A percentile compares a stretch with the other conserved stretches of the same genome.
Evolutionary conservation across 1,140 invertebrate species (phyloP).

Genomic region (Venturia canescens): DNA sequence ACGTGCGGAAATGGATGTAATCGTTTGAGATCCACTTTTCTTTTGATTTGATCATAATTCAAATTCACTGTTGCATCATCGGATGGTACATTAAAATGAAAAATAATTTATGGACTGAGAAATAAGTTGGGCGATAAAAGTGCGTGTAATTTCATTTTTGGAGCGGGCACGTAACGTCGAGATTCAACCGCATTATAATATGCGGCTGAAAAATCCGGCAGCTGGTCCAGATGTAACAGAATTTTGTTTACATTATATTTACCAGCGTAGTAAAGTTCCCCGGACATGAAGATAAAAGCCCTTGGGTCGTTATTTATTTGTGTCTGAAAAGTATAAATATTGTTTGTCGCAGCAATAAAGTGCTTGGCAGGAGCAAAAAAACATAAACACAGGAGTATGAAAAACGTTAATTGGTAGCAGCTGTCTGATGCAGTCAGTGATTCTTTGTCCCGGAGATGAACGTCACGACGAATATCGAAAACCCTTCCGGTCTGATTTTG

Average conservation of each 20-base stretch:
- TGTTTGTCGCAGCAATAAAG: conserved; percentile 26
- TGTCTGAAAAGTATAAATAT: conserved; percentile 29
- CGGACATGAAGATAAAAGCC: conserved; percentile 24
- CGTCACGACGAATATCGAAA: neutral
- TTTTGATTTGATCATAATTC: too few species aligned
- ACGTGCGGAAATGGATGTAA: too few species aligned
- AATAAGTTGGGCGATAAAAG: neutral
- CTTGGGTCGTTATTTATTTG: conserved; percentile 8
- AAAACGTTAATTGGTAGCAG: conserved; percentile 33
- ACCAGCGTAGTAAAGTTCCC: neutral
- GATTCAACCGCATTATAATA: neutral
- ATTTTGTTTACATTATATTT: conserved; percentile 30
- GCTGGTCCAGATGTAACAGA: conserved; percentile 41
- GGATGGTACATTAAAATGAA: too few species aligned
- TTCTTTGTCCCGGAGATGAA: neutral
- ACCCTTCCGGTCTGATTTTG: neutral
- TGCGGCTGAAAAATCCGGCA: neutral
- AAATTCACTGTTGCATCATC: too few species aligned
- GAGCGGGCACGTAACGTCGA: neutral
- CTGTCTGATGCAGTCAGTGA: neutral
- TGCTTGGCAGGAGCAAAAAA: neutral
- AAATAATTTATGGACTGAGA: too few species aligned
- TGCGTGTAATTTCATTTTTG: neutral
- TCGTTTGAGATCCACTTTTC: too few species aligned
- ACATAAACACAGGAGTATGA: neutral